Conservation (phyloP, 2,113 vertebrate genomes). For the Nibea coibor region DNA sequence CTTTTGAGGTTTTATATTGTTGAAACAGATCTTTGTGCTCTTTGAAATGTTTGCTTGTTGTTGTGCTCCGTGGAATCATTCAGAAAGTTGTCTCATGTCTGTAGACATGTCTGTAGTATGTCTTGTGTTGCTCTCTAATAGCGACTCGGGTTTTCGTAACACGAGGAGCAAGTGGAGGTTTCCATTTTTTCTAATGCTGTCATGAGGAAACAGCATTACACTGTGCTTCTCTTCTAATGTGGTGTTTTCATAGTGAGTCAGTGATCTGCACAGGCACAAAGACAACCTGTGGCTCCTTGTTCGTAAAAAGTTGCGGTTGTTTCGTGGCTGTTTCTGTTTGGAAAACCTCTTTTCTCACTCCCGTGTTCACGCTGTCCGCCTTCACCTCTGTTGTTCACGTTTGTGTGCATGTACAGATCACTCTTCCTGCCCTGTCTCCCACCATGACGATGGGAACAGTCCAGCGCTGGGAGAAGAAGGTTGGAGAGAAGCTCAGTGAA, state of each 20-base stretch:
- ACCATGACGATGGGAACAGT: conserved; percentile 99
- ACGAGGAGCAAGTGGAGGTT: too few species aligned
- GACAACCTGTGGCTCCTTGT: not conserved
- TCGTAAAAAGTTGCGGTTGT: not conserved
- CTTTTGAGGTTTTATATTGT: not conserved
- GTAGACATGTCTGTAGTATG: too few species aligned
- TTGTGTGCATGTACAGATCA: conserved; percentile 80
- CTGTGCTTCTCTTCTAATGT: not conserved
- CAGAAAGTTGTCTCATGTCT: not conserved
- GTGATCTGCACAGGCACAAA: not conserved
- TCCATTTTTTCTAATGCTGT: not conserved
- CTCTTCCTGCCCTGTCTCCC: conserved; percentile 95
- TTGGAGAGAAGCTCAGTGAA: conserved; percentile 95
- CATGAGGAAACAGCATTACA: not conserved
- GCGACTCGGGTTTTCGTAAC: not conserved
- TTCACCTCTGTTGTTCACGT: not conserved
- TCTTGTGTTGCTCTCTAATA: not conserved
- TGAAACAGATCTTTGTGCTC: too few species aligned
- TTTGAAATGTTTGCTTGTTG: not conserved
- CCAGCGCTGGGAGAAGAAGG: conserved; percentile 99
- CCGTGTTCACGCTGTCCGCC: not conserved
- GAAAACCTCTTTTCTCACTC: not conserved
- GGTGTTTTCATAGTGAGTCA: not conserved
- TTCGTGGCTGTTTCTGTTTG: not conserved
- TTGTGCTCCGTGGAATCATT: not conserved